Evolutionary conservation across 2,888 invertebrate species (phyloP).

Genomic region (Monoplex corrugatus): DNA sequence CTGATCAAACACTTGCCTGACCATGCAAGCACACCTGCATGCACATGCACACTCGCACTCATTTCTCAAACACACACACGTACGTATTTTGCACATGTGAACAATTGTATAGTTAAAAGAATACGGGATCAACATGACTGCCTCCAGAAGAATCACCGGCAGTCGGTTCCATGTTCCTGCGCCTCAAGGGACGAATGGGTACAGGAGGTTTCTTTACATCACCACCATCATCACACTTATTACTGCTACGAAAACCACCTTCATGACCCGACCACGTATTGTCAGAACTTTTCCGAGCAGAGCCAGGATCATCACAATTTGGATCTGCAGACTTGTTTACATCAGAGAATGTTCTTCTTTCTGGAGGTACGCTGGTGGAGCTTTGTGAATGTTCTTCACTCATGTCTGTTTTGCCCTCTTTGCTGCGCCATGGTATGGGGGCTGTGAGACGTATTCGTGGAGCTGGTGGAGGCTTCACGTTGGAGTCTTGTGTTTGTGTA

Average conservation of each 20-base stretch:
- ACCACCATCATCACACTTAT: background rate
- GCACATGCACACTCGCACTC: too few species aligned
- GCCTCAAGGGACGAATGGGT: background rate
- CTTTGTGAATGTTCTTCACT: background rate
- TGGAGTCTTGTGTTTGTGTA: background rate
- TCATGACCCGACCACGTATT: background rate
- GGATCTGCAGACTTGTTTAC: background rate
- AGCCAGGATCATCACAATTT: background rate
- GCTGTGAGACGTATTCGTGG: conserved; percentile 11
- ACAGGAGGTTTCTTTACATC: background rate
- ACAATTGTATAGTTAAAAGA: background rate
- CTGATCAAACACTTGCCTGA: background rate
- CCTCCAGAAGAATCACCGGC: background rate
- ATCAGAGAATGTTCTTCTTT: background rate
- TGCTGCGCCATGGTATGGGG: background rate
- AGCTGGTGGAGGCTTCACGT: background rate
- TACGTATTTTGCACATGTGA: background rate
- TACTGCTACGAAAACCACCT: background rate
- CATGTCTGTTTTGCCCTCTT: background rate
- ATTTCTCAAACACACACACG: too few species aligned
- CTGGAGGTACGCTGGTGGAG: background rate
- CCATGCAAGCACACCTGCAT: background rate
- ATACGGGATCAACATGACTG: background rate
- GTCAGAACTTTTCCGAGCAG: background rate
- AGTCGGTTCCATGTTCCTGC: background rate